Evolutionary conservation across 2,797 vertebrate genomes (phyloP).

Genomic region (Rhinoraja longicauda): DNA sequence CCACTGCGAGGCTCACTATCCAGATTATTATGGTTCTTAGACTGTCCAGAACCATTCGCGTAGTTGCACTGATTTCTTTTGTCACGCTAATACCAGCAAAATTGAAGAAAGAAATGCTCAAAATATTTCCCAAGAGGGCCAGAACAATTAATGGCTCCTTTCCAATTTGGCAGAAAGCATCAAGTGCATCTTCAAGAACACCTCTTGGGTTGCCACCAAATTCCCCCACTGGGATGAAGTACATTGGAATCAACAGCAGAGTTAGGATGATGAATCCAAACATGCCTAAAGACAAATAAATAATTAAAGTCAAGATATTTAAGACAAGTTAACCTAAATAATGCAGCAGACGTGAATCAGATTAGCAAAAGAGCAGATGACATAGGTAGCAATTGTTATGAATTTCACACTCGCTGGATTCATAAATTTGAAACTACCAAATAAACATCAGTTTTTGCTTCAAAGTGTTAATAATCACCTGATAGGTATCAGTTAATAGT

Average conservation of each 20-base stretch:
- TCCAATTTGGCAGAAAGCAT: slow-evolving; percentile 86
- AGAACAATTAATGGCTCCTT: slow-evolving; percentile 70
- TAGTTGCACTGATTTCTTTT: slow-evolving; percentile 91
- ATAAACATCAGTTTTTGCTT: too few relatives aligned
- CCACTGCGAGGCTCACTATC: slow-evolving; percentile 73
- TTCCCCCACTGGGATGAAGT: slow-evolving; percentile 68
- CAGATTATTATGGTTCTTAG: slow-evolving; percentile 84
- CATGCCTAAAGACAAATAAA: slow-evolving; percentile 58
- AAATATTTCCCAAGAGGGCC: slow-evolving; percentile 78
- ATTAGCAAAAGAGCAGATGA: neutral
- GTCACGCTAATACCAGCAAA: slow-evolving; percentile 92
- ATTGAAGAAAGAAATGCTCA: slow-evolving; percentile 95
- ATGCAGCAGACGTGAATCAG: too few relatives aligned
- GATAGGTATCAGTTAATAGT: too few relatives aligned
- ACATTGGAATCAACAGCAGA: slow-evolving; percentile 82
- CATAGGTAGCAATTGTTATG: too few relatives aligned
- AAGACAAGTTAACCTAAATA: too few relatives aligned
- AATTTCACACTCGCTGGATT: too few relatives aligned
- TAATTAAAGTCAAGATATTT: neutral
- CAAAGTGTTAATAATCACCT: too few relatives aligned
- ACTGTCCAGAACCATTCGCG: slow-evolving; percentile 93
- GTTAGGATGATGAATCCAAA: slow-evolving; percentile 82
- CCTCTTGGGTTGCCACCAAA: slow-evolving; percentile 66
- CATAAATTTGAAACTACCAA: too few relatives aligned
- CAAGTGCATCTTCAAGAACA: slow-evolving; percentile 74